Base-by-base conservation (phyloP, 2,888 invertebrate species). In the Andrena dorsata region DNA sequence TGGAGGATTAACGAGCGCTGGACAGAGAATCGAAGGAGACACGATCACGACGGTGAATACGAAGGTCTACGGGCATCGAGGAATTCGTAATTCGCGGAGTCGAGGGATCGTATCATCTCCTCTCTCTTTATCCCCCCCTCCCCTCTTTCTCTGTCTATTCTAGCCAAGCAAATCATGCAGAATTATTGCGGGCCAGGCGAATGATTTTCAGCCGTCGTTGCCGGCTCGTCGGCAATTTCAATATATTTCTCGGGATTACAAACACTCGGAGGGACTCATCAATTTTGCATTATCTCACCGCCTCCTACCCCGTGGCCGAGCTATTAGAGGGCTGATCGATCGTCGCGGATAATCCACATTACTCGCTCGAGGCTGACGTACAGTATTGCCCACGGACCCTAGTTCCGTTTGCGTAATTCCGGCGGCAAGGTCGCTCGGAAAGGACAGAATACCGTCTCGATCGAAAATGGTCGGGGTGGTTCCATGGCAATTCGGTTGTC, bases 231-330 rank as follows among this genome's bases (percentile, higher is more conserved):
- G 85, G 88, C 87, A 88, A 87, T 88, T 88, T 89, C 88, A 89
- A 88, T 88, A 88, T 89, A 88, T 89, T 89, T 88, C 88, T 85
- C 89, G 83, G 89, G 87, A 88, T 85, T 88, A 88, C 89, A 89
- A 89, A 87, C 89, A 89, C 89, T 87, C 89, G 79, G 30, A 78
- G 88, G 80, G 87, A 85, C 89, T 89, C 88, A 88, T 88, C 89
- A 89, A 88, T 88, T 88, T 89, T 88, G 88, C 89, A 88, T 88
- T 88, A 88, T 88, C 88, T 88, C 87, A 77, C 89, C 81, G 80
- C 71, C 81, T 41, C 85, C 73, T 78, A 61, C 85, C 87, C 23
- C 78, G 80, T 85, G 88, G 89, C 85, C 88, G 75, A 89, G 89
- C 88, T 88, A 88, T 88, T 88, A 89, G 87, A 86, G 82, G 74